Evolutionary conservation across 30 jellyfish, hydroid and myxozoan genomes (phyloP).

Genomic region (Rhopilema esculentum): DNA sequence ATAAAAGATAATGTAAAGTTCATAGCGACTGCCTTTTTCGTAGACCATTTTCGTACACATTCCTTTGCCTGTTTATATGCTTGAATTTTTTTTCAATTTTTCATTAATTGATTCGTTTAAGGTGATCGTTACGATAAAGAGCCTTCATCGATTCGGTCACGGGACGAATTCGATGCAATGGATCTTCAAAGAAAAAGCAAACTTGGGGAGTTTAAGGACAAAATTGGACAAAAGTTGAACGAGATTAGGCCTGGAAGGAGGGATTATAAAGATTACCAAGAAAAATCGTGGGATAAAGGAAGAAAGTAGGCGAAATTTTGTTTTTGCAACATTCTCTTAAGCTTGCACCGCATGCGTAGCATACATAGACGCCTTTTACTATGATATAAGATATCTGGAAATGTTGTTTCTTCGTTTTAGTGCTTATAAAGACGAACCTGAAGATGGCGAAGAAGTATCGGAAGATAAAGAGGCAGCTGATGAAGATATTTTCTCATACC

Average conservation of each 20-base stretch:
- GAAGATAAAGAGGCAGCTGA: constrained; percentile 81
- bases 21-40: too few relatives aligned
- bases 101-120: background rate
- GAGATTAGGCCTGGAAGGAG: constrained; percentile 92
- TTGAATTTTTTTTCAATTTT: background rate
- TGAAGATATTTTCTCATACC: constrained; percentile 72
- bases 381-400: too few relatives aligned
- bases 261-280: constrained; percentile 85
- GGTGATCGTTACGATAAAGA: constrained; percentile 91
- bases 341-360: too few relatives aligned
- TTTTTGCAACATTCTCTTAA: background rate
- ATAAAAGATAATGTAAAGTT: too few relatives aligned
- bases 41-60: too few relatives aligned
- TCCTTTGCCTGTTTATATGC: too few relatives aligned
- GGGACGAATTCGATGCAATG: constrained; percentile 72
- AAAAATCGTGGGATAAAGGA: constrained; percentile 30
- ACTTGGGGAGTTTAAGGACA: constrained; percentile 85
- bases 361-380: too few relatives aligned
- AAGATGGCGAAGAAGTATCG: constrained; percentile 83
- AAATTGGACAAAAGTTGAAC: constrained; percentile 87
- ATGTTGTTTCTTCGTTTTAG: constrained; percentile 11
- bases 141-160: constrained; percentile 24
- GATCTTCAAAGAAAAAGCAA: constrained; percentile 70
- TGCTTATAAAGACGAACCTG: constrained; percentile 92
- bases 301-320: constrained; percentile 43